phyloP scores from a whole-genome alignment of 2,113 vertebrate genomes.

The Argyrosomus japonicus region DNA sequence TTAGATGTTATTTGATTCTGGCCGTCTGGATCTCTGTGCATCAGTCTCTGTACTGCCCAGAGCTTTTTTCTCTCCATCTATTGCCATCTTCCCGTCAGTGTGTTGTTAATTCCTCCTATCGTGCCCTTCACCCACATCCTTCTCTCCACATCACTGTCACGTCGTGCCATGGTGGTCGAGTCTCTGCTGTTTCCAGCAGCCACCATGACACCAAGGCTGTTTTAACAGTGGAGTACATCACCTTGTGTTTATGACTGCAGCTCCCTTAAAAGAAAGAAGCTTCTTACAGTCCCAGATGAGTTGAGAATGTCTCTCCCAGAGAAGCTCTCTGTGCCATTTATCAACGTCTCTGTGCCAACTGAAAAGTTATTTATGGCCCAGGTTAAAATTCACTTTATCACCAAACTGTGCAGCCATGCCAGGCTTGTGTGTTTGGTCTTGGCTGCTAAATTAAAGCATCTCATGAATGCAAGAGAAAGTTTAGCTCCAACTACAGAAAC shows the following conservation, averaged over 20 bases:
- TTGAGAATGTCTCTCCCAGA: neutral
- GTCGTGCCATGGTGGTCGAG: conserved; percentile 1
- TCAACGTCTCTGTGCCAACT: neutral
- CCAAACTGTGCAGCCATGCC: neutral
- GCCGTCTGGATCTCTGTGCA: conserved; percentile 9
- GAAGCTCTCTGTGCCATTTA: conserved; percentile 3
- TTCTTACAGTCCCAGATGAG: conserved; percentile 22
- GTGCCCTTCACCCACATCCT: conserved; percentile 57
- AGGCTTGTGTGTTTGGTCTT: conserved; percentile 14
- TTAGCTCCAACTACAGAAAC: neutral
- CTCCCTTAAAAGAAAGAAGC: conserved; percentile 36
- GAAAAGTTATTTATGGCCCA: conserved; percentile 9
- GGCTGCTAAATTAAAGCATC: conserved; percentile 15
- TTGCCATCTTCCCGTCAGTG: conserved; percentile 19
- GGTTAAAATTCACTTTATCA: conserved; percentile 15
- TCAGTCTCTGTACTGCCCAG: conserved; percentile 21
- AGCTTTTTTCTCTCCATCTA: conserved; percentile 14
- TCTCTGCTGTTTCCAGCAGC: conserved; percentile 34
- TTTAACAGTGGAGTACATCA: conserved; percentile 28
- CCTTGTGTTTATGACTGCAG: conserved; percentile 24
- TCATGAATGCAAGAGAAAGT: neutral
- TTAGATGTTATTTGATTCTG: conserved; percentile 34
- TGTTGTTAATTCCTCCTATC: conserved; percentile 22
- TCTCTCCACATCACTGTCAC: conserved; percentile 63
- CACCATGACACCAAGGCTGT: conserved; percentile 34